Evolutionary conservation across 2,113 vertebrate species (phyloP), one percentile per base, ranked within the genome.

Genomic region (Engystomops pustulosus): DNA sequence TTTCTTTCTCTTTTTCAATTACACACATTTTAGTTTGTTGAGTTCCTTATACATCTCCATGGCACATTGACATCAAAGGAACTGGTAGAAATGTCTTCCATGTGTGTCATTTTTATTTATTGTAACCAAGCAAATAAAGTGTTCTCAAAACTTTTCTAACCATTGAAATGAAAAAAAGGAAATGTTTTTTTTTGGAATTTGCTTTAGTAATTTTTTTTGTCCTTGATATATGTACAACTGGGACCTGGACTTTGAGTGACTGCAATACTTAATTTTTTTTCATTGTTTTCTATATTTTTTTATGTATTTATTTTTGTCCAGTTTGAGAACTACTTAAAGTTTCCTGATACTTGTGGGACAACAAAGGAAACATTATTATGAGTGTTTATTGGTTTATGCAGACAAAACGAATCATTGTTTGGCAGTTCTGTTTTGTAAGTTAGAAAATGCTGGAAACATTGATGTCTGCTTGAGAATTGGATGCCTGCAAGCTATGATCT

Each of bases 401-500:
- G 71, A 84, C 45, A 81, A 79, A 83, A 67, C 44, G 91, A 92
- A 91, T 89, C 90, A 92, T 91, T 89, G 89, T 88, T 86, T 93
- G 92, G 92, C 92, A 92, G 90, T 88, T 89, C 89, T 89, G 89
- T 88, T 89, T 87, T 87, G 91, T 89, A 90, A 90, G 88, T 89
- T 92, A 91, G 89, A 89, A 88, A 87, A 91, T 88, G 89, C 90
- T 86, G 87, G 90, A 90, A 91, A 92, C 89, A 86, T 89, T 94
- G 94, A 94, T 93, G 92, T 94, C 92, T 93, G 88, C 90, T 91
- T 88, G 84, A 92, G 92, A 94, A 94, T 93, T 92, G 91, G 92
- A 93, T 94, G 92, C 92, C 79, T 85, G 87, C 88, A 87, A 93
- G 92, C 92, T 92, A 91, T 90, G 90, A 90, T 90, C 89, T 93